Percentiles rank a stretch among this genome's conserved stretches.
phyloP scores from a whole-genome alignment of 1,140 invertebrate genomes.

The Drosophila erecta region DNA sequence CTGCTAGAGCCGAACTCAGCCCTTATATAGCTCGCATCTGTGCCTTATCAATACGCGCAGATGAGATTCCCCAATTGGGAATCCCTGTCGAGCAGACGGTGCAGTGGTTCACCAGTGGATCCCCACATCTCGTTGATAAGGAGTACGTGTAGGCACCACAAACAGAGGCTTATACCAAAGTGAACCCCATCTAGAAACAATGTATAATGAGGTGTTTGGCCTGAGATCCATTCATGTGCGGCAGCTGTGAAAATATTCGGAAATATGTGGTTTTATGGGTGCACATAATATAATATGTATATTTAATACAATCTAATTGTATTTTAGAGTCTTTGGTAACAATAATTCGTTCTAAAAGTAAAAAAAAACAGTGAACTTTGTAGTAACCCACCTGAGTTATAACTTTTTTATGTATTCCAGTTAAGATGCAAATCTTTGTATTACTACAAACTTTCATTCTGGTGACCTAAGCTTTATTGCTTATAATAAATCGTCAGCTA shows the following conservation, averaged over 20 bases:
- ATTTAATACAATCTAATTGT: too few species aligned
- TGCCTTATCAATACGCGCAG: slow-evolving; percentile 31
- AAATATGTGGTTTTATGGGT: too few species aligned
- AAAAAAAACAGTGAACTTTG: too few species aligned
- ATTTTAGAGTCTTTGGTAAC: too few species aligned
- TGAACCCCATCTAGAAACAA: slow-evolving; percentile 27
- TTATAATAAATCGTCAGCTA: slow-evolving; percentile 6
- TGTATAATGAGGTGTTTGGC: slow-evolving; percentile 8
- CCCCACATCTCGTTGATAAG: slow-evolving; percentile 58
- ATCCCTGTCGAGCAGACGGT: slow-evolving; percentile 14
- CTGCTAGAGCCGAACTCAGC: not conserved
- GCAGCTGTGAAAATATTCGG: not conserved
- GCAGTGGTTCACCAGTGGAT: slow-evolving; percentile 55
- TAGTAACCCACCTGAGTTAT: not conserved
- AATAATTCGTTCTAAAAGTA: too few species aligned
- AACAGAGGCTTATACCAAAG: not conserved
- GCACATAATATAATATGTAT: not conserved
- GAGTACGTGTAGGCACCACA: slow-evolving; percentile 7
- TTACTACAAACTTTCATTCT: not conserved
- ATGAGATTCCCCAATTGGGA: slow-evolving; percentile 57
- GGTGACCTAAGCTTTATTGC: not conserved
- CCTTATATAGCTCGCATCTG: slow-evolving; percentile 20
- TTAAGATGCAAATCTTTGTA: not conserved
- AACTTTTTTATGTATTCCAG: not conserved
- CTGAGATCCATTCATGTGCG: slow-evolving; percentile 10